phyloP scores from a whole-genome alignment of 2,797 vertebrate species.

The Chrysocyon brachyurus region DNA sequence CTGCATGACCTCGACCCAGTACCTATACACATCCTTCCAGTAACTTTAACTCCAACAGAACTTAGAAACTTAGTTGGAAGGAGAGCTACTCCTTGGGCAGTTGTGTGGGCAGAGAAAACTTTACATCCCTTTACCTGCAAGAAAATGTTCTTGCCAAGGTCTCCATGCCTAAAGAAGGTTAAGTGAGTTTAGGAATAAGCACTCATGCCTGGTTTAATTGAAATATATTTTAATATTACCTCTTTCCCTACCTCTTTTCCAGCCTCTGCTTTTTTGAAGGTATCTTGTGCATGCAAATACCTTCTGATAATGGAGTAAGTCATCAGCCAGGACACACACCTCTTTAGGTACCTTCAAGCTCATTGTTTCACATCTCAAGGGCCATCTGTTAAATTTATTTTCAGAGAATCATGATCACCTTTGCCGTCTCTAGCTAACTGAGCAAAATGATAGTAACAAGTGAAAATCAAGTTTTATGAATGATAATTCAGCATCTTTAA shows the following conservation, averaged over 20 bases:
- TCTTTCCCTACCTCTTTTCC: background rate
- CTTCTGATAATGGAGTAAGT: background rate
- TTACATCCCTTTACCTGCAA: background rate
- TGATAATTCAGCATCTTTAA: background rate
- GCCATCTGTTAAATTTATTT: slow-evolving; percentile 9
- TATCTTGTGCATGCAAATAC: background rate
- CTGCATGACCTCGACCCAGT: background rate
- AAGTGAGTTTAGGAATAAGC: background rate
- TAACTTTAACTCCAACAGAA: background rate
- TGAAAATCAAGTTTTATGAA: slow-evolving; percentile 17
- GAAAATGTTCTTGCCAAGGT: background rate
- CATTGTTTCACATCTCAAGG: background rate
- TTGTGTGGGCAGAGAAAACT: background rate
- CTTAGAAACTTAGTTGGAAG: background rate
- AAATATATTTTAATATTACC: background rate
- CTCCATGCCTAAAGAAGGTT: background rate
- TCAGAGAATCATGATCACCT: background rate
- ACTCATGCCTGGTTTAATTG: background rate
- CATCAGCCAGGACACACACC: background rate
- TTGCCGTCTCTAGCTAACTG: background rate
- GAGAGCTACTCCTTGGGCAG: background rate
- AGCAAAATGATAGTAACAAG: background rate
- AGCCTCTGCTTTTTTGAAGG: background rate
- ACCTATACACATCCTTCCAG: background rate
- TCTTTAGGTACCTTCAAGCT: background rate